Percentiles rank a stretch among this genome's conserved stretches.
Conservation (phyloP, 1,140 invertebrate species). For the Cylas formicarius region DNA sequence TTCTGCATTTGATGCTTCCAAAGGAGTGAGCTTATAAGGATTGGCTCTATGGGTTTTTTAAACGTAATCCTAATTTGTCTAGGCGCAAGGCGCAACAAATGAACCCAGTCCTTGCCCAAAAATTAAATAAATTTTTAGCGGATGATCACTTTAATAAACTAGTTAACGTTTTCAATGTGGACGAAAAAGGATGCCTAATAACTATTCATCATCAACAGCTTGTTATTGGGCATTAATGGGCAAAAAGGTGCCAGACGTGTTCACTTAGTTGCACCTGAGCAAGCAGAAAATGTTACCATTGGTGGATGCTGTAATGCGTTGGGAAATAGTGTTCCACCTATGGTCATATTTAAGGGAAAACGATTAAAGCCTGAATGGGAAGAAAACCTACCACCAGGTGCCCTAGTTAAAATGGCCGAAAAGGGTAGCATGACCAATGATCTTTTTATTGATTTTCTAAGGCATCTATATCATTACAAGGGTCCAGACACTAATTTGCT, state of each 20-base stretch:
- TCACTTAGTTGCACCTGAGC: too few species aligned
- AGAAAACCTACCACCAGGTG: conserved; percentile 33
- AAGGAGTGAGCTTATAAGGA: too few species aligned
- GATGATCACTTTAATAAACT: conserved; percentile 35
- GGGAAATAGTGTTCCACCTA: conserved; percentile 35
- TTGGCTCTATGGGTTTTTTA: conserved; percentile 25
- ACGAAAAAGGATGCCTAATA: too few species aligned
- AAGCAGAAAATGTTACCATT: conserved; percentile 37
- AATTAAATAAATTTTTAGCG: conserved; percentile 37
- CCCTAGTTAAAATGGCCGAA: conserved; percentile 31
- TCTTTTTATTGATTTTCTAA: conserved; percentile 36
- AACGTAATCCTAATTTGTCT: conserved; percentile 24
- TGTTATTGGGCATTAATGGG: too few species aligned
- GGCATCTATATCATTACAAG: conserved; percentile 36
- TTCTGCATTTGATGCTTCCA: too few species aligned
- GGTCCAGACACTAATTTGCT: conserved; percentile 30
- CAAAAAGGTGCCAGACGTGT: too few species aligned
- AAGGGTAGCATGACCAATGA: conserved; percentile 39
- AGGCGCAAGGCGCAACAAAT: conserved; percentile 31
- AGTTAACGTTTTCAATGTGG: too few species aligned
- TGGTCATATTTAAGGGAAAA: conserved; percentile 40
- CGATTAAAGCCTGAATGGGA: conserved; percentile 30
- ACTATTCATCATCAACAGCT: too few species aligned
- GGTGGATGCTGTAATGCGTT: conserved; percentile 38
- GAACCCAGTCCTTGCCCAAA: conserved; percentile 36